These are phyloP conservation scores for Cercopithecus hamlyni DNA, from an alignment of 2,797 vertebrate species.

Conservation along the genomic window DNA sequence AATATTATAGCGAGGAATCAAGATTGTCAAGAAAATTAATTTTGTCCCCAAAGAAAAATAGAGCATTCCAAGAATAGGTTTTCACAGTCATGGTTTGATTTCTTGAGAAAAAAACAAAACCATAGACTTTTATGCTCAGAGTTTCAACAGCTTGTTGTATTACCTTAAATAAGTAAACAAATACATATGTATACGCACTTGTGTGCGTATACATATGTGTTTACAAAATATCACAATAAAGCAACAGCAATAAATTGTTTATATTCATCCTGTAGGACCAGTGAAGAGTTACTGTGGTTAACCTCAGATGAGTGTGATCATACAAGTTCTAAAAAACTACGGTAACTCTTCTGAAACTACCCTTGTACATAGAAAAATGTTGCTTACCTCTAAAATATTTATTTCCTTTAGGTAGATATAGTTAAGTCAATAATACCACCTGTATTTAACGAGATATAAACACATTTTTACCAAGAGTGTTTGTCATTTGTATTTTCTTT, in stretches of 20 bases:
- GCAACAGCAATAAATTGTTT: background rate
- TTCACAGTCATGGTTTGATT: background rate
- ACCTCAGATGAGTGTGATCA: background rate
- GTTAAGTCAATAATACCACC: background rate
- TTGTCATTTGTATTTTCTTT: background rate
- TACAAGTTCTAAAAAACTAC: background rate
- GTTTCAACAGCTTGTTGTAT: background rate
- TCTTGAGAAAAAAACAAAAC: background rate
- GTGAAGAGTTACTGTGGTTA: background rate
- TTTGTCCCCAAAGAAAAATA: background rate
- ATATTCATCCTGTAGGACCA: background rate
- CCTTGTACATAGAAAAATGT: background rate
- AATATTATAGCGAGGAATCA: conserved; percentile 17
- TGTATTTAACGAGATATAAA: background rate
- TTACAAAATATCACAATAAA: background rate
- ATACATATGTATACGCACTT: no score
- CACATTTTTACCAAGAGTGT: background rate
- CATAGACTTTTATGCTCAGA: background rate
- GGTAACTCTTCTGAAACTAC: background rate
- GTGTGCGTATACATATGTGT: background rate
- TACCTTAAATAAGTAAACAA: background rate
- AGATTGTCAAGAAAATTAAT: background rate
- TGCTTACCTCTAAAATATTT: background rate
- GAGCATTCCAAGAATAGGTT: background rate
- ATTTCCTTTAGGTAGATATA: background rate